Evolutionary conservation across 2,888 invertebrate species (phyloP).

Genomic region (Laothoe populi): DNA sequence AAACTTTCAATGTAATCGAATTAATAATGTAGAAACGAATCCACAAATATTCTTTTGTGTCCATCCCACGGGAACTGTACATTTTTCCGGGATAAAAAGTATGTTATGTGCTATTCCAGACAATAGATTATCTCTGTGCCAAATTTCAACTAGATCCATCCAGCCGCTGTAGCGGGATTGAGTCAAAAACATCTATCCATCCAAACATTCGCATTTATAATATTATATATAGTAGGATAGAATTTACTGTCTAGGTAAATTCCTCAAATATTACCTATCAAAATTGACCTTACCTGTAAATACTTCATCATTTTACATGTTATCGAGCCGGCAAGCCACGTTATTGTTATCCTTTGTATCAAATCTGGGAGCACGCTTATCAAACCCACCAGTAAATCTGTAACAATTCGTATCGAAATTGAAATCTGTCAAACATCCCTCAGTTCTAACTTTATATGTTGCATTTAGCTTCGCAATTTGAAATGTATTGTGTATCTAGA

Average conservation of each 20-base stretch:
- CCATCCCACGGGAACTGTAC: too few relatives aligned
- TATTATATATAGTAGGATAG: background rate
- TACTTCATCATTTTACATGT: constrained; percentile 95
- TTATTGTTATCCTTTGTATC: constrained; percentile 94
- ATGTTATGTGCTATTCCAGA: too few relatives aligned
- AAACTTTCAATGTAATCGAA: too few relatives aligned
- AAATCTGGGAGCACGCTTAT: constrained; percentile 96
- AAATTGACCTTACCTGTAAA: constrained; percentile 85
- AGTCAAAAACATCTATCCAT: too few relatives aligned
- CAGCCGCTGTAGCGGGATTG: too few relatives aligned
- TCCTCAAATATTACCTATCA: too few relatives aligned
- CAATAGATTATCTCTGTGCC: too few relatives aligned
- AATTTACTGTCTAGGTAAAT: background rate
- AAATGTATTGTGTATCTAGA: background rate
- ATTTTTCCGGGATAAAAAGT: too few relatives aligned
- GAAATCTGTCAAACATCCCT: background rate
- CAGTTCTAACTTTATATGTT: background rate
- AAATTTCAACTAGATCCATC: too few relatives aligned
- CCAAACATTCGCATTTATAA: too few relatives aligned
- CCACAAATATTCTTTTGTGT: too few relatives aligned
- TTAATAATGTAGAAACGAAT: too few relatives aligned
- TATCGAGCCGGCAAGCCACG: constrained; percentile 94
- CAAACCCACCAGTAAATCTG: constrained; percentile 95
- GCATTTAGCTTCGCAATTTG: background rate
- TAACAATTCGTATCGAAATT: constrained; percentile 33